Conservation (phyloP, 2,113 vertebrate genomes). For the Dendrocopos noguchii region DNA sequence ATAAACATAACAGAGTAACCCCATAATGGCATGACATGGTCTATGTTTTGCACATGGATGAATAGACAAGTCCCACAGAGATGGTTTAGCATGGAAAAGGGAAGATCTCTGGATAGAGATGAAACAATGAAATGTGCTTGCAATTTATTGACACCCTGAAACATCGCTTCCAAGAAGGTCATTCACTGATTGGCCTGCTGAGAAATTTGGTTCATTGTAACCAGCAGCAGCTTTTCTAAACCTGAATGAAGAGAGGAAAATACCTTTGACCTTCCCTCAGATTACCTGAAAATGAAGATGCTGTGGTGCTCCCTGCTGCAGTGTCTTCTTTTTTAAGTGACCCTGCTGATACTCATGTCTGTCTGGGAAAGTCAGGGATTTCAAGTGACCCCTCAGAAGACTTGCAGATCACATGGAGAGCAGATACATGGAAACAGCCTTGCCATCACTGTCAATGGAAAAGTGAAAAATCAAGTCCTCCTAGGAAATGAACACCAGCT, state of each 20-base stretch:
- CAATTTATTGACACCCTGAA: background rate
- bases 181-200: background rate
- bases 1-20: fast-evolving
- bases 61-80: fast-evolving
- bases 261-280: fast-evolving
- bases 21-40: fast-evolving
- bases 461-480: background rate
- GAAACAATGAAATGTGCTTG: background rate
- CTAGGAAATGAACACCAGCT: background rate
- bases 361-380: background rate
- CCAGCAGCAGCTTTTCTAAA: background rate
- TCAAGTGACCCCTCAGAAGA: background rate
- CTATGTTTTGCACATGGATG: background rate
- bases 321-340: background rate
- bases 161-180: background rate
- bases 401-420: background rate
- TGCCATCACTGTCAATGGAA: background rate
- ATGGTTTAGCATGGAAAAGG: background rate
- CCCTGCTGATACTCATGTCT: background rate
- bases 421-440: background rate
- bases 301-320: background rate
- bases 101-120: background rate
- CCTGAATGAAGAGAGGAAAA: background rate
- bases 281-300: background rate
- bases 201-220: background rate